Percentiles rank a stretch among this genome's conserved stretches.
These are phyloP conservation scores for Haemorhous mexicanus DNA, from an alignment of 2,113 vertebrate genomes.

Conservation along the genomic window DNA sequence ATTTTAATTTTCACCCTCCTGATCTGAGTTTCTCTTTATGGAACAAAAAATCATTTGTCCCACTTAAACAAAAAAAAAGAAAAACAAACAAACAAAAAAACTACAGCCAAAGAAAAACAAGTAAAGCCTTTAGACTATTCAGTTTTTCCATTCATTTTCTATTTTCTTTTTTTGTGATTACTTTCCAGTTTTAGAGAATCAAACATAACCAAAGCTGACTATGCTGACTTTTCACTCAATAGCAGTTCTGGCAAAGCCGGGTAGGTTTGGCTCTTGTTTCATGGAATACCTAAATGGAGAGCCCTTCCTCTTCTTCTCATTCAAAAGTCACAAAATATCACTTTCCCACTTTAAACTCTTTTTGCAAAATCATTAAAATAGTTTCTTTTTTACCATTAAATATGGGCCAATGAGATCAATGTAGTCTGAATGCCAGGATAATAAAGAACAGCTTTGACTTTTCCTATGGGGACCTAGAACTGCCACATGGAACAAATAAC, in stretches of 20 bases:
- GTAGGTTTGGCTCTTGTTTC: not conserved
- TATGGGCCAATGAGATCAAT: not conserved
- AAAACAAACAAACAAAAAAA: not conserved
- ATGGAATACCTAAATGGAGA: not conserved
- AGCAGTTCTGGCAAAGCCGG: not conserved
- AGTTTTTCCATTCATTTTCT: not conserved
- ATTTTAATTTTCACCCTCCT: not conserved
- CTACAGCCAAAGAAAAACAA: not conserved
- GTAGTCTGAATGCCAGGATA: not conserved
- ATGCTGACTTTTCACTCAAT: not conserved
- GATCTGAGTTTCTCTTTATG: not conserved
- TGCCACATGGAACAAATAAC: not conserved
- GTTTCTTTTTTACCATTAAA: not conserved
- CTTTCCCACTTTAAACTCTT: not conserved
- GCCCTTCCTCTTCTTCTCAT: not conserved
- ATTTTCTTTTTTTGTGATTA: not conserved
- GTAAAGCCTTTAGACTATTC: not conserved
- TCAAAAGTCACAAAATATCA: constrained; percentile 43
- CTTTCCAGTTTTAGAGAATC: not conserved
- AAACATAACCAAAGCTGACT: not conserved
- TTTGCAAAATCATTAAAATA: constrained; percentile 7
- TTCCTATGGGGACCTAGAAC: not conserved
- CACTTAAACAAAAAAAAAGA: not conserved
- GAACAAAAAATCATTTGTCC: not conserved
- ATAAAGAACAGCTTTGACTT: constrained; percentile 22